Evolutionary conservation across 1,140 invertebrate species (phyloP).

Genomic region (Daktulosphaira vitifoliae): DNA sequence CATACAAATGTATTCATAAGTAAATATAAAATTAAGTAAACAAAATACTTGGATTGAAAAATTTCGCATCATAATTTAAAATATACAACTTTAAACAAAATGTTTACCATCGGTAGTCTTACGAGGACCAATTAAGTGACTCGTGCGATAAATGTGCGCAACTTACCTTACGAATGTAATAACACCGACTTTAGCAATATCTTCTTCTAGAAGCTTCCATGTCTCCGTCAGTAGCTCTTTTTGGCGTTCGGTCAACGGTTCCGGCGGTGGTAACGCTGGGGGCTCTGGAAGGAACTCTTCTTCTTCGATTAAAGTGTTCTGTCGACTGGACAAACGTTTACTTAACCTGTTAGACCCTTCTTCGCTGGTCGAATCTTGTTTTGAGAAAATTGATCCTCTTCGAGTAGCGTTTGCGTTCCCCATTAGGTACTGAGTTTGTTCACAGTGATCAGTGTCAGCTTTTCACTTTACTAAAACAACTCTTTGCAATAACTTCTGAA

Average conservation of each 20-base stretch:
- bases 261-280: constrained; percentile 21
- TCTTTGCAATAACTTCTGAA: no score
- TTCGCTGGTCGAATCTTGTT: constrained; percentile 37
- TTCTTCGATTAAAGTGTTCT: constrained; percentile 37
- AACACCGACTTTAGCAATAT: constrained; percentile 49
- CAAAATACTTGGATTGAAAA: no score
- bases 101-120: no score
- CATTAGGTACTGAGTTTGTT: constrained; percentile 31
- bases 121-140: no score
- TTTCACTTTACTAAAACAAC: no score
- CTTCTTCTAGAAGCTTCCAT: constrained; percentile 48
- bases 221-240: constrained; percentile 45
- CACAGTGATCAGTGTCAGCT: no score
- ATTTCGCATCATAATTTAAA: no score
- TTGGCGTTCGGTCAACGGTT: constrained; percentile 44
- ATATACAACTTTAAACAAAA: no score
- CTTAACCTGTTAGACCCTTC: constrained; percentile 22
- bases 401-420: constrained; percentile 38
- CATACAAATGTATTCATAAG: no score
- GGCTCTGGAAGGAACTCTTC: constrained; percentile 1
- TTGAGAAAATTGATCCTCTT: constrained; percentile 38
- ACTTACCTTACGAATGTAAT: constrained; percentile 49
- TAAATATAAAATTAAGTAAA: no score
- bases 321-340: constrained; percentile 33
- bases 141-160: neutral